A percentile compares a stretch with the other conserved stretches of the same genome.
Evolutionary conservation across 2,888 invertebrate species (phyloP).

Genomic region (Adineta ricciae): DNA sequence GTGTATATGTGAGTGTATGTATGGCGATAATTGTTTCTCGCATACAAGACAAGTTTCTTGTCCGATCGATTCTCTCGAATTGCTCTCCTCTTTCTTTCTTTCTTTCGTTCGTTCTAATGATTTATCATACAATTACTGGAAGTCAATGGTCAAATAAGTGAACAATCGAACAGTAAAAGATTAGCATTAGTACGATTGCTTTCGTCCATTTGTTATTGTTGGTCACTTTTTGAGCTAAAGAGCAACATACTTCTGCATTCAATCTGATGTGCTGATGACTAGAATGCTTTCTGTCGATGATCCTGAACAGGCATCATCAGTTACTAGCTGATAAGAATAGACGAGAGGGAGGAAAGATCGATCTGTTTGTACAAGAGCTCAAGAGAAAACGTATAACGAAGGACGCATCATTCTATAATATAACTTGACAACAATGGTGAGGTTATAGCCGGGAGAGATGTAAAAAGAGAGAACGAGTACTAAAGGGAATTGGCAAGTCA

Average conservation of each 20-base stretch:
- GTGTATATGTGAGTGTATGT: not conserved
- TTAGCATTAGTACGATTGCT: not conserved
- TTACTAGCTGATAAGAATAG: not conserved
- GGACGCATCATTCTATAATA: not conserved
- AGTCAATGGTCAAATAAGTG: not conserved
- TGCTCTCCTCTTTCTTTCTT: not conserved
- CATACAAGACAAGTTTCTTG: not conserved
- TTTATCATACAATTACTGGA: not conserved
- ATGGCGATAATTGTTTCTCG: not conserved
- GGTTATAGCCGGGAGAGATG: not conserved
- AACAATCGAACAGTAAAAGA: not conserved
- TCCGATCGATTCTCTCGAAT: not conserved
- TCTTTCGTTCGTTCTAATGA: not conserved
- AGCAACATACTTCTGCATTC: not conserved
- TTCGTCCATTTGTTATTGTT: not conserved
- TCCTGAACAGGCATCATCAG: slow-evolving; percentile 9
- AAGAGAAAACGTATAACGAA: not conserved
- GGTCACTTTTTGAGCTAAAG: not conserved
- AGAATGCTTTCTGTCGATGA: not conserved
- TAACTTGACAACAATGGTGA: slow-evolving; percentile 13
- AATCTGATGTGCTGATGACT: not conserved
- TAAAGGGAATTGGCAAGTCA: not conserved
- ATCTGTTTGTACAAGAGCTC: slow-evolving; percentile 15
- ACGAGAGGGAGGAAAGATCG: not conserved
- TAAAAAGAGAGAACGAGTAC: not conserved